phyloP scores from a whole-genome alignment of 2,113 vertebrate species.

The Aldabrachelys gigantea region DNA sequence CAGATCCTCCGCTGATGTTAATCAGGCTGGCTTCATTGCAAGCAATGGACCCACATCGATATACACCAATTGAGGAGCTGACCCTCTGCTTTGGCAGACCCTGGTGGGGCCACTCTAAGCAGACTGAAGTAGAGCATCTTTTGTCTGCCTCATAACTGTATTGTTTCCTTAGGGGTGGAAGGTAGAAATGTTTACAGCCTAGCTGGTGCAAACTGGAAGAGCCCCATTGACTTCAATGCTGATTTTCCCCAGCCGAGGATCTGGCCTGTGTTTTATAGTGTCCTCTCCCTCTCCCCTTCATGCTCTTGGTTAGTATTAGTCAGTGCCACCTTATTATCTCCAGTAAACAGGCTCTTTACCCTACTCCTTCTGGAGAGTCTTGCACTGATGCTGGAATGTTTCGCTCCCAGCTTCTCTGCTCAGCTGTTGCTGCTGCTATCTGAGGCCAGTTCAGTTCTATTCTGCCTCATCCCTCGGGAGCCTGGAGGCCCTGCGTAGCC shows the following conservation, averaged over 20 bases:
- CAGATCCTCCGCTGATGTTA: not conserved
- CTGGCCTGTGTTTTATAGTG: not conserved
- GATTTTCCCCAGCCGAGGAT: not conserved
- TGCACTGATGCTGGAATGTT: not conserved
- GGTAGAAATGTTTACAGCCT: not conserved
- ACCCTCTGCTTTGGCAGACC: not conserved
- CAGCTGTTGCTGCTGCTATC: too few species aligned
- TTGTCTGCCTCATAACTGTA: not conserved
- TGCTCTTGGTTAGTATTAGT: not conserved
- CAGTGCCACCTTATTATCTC: not conserved
- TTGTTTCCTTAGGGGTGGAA: not conserved
- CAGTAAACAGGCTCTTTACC: not conserved
- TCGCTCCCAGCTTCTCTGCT: not conserved
- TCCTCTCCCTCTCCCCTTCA: not conserved
- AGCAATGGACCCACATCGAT: not conserved
- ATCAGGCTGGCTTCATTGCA: not conserved
- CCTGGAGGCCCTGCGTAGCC: not conserved
- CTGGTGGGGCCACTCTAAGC: not conserved
- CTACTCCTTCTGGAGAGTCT: not conserved
- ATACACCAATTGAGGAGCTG: not conserved
- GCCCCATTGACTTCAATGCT: not conserved
- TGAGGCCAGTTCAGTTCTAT: not conserved
- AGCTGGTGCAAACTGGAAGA: not conserved
- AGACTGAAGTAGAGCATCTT: not conserved
- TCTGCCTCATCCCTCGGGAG: not conserved